Evolutionary conservation across 1,140 invertebrate species (phyloP), one percentile per base, ranked within the genome.

Genomic region (Elymnias hypermnestra): DNA sequence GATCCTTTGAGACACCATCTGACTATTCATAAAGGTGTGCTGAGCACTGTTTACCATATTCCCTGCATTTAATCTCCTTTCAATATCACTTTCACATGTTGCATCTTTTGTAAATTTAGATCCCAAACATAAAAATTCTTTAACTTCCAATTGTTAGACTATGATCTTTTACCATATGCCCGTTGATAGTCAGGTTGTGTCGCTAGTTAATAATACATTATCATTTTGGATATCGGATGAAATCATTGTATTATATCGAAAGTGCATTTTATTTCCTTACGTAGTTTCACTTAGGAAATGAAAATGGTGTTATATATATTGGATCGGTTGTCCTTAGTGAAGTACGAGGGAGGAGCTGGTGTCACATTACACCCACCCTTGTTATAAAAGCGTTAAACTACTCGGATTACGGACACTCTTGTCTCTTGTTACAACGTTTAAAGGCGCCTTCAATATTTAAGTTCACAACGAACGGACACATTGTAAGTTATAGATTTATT

Each of bases 271-370:
- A 48, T 21, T 48, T 26, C 28, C 22, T 40, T 39, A 63, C 38
- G 40, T 45, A 13, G 40, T 58, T 68, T 56, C 69, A 82, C 66
- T 82, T 70, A 79, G 81, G 78, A 85, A 83, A 85, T 83, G 72
- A 82, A 69, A 67, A 65, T 29, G 52, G 51, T 36, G 52, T 51
- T 58, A 26, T 41, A 33, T 36, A 22, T 41, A 41, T 49, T 44
- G 26, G 26, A 51, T 51, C 35, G 26, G 48, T 39, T 51, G 39
- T 51, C 26, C 36, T 51, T 10, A 49, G 29, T 12, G 41, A 38
- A 51, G 48, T 51, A 39, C 23, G 22, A 44, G 73, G 74, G 76
- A 63, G 76, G 59, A 45, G 53, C 55, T 64, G 60, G 72, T 77
- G 39, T 85, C 78, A 44, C 12, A 26, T 85, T 82, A 70, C 81